phyloP scores from a whole-genome alignment of 2,797 vertebrate species.

The Nannoperca obscura region DNA sequence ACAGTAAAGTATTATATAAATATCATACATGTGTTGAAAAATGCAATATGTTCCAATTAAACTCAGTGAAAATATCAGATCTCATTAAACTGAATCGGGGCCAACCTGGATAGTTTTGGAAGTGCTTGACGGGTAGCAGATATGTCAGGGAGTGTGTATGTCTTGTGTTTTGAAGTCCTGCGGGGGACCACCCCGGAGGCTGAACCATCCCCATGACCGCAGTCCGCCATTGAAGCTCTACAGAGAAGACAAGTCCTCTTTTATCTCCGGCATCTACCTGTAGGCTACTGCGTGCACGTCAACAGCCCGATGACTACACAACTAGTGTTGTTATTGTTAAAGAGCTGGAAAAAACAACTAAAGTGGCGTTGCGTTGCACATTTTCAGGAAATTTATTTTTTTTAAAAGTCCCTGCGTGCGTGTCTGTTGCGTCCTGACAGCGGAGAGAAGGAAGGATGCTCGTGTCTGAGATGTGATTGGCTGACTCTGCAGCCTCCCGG shows the following conservation, averaged over 20 bases:
- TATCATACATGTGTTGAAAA: not conserved
- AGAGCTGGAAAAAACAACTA: not conserved
- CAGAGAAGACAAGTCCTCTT: not conserved
- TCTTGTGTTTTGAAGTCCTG: constrained; percentile 27
- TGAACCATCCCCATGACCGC: constrained; percentile 24
- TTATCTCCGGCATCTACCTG: not conserved
- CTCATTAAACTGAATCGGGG: not conserved
- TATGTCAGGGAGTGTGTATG: not conserved
- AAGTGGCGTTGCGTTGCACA: not conserved
- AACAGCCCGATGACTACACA: not conserved
- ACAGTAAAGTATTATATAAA: not conserved
- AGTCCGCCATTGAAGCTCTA: not conserved
- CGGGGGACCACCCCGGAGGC: not conserved
- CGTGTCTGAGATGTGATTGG: constrained; percentile 65
- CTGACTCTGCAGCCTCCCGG: constrained; percentile 53
- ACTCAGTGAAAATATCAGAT: not conserved
- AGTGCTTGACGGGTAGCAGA: not conserved
- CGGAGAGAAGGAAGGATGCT: constrained; percentile 33
- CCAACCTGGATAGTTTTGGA: not conserved
- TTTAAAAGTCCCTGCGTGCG: not conserved
- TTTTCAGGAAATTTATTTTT: not conserved
- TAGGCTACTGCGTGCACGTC: not conserved
- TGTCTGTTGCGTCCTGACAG: not conserved
- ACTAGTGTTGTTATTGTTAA: not conserved
- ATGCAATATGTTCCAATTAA: not conserved